Base-by-base conservation (phyloP, 2,888 invertebrate species). In the Drosophila fungiperda region DNA sequence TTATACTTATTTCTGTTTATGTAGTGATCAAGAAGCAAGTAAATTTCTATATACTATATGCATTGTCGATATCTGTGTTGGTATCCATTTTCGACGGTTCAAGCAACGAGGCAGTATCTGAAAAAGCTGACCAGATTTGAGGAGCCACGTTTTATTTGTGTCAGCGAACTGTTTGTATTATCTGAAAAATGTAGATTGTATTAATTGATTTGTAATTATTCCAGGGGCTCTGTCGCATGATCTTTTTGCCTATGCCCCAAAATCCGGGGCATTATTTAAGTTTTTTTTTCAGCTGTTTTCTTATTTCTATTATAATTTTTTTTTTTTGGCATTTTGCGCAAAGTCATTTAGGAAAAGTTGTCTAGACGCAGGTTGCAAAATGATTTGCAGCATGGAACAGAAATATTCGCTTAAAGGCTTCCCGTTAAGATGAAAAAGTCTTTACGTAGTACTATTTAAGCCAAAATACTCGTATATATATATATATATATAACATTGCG, bases 331-430 rank as follows among this genome's bases (percentile, higher is more conserved):
- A 66, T 69, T 83, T 84, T 70, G 32, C 78, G 82, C 78, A 60
- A 33, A 55, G 63, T 83, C 82, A 83, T 84, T 76, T 71, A 8
- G 78, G 70, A 82, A 82, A 82, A 82, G 70, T 76, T 79, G 82
- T 64, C 67, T 54, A 70, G 35, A 33, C 53, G 45, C 40, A 35
- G 33, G 38, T 58, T 58, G 76, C 73, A 65, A 76, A 72, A 68
- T 76, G 60, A 76, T 68, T 62, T 69, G 77, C 55, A 63, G 65
- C 73, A 76, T 55, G 76, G 32, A 62, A 74, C 77, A 77, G 48
- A 66, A 61, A 66, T 69, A 76, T 76, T 76, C 76, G 76, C 61
- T 33, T 26, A 8, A 23, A 23, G 36, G 36, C 52, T 64, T 76
- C 29, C 61, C 61, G 69, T 53, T 59, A 50, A 55, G 42, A 38